Percentiles rank a stretch among this genome's conserved stretches.
Conservation (phyloP, 2,797 vertebrate species). For the Nasua narica region DNA sequence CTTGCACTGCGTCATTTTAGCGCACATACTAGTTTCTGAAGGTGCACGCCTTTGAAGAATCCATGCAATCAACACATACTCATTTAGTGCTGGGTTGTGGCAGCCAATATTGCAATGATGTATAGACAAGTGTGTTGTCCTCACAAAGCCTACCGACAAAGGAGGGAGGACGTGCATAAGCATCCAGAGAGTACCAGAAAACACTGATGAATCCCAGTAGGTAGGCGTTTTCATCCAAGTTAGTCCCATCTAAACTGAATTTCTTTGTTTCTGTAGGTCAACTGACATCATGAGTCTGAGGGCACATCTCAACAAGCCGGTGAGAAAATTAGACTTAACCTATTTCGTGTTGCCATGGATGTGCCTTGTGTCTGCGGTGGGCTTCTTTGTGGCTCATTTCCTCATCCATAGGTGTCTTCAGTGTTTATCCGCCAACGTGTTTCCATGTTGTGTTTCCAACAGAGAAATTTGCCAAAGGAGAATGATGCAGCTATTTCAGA, state of each 20-base stretch:
- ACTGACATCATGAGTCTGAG: neutral
- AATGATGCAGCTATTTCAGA: neutral
- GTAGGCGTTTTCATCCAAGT: too few relatives aligned
- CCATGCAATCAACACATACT: neutral
- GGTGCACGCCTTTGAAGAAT: neutral
- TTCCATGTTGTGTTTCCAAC: rapidly evolving
- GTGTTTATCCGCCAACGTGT: neutral
- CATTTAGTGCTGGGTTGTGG: neutral
- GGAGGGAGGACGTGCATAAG: neutral
- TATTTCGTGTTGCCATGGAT: neutral
- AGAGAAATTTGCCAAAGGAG: too few relatives aligned
- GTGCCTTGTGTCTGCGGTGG: rapidly evolving
- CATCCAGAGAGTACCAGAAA: too few relatives aligned
- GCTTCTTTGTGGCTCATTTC: neutral
- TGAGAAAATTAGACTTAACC: neutral
- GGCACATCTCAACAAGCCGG: neutral
- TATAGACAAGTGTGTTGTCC: neutral
- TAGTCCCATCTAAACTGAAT: neutral
- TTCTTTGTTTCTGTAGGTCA: neutral
- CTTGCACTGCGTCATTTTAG: neutral
- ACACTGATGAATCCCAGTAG: neutral
- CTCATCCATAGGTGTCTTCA: neutral
- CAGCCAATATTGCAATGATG: neutral
- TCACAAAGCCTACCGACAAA: rapidly evolving
- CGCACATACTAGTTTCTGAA: rapidly evolving